Evolutionary conservation across 2,888 invertebrate species (phyloP), one percentile per base, ranked within the genome.

Genomic region (Eupelmus urozonus): DNA sequence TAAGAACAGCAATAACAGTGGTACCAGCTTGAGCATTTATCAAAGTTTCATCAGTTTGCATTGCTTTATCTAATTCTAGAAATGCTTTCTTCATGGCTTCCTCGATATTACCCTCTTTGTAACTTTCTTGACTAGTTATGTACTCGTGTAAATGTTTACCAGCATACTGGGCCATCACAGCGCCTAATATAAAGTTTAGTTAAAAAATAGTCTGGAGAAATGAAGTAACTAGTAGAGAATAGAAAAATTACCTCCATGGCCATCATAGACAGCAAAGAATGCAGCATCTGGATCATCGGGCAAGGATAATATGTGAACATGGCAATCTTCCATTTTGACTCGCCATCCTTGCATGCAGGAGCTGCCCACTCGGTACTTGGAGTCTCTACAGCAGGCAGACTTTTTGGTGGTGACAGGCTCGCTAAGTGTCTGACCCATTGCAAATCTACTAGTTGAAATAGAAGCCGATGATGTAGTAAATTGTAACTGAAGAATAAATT

Each of bases 301-400:
- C 82, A 97, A 90, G 0, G 97, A 95, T 18, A 99, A 91, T 83
- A 99, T 95, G 86, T 98, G 98, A 65, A 98, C 98, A 89, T 99
- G 99, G 0, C 98, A 96, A 91, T 99, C 99, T 91, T 99, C 99
- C 99, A 99, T 99, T 83, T 97, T 97, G 76, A 98, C 95, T 81
- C 99, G 92, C 99, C 99, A 99, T 90, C 99, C 99, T 91, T 99
- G 99, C 99, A 99, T 99, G 88, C 97, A 98, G 23, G 98, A 98
- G 0, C 98, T 97, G n/a, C 97, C 99, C 4, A 99, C 97, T 85
- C 92, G 91, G 82, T 92, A 92, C 51, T 92, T 91, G 34, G 92
- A 90, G 88, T 96, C 95, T 88, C 95, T 94, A 85, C 96, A 95
- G 89, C 94, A 94, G 11, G 95, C 92, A 0, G 96, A 95, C 87